These are phyloP conservation scores for Pasiphila rectangulata DNA, from an alignment of 2,888 invertebrate genomes.

Conservation along the genomic window DNA sequence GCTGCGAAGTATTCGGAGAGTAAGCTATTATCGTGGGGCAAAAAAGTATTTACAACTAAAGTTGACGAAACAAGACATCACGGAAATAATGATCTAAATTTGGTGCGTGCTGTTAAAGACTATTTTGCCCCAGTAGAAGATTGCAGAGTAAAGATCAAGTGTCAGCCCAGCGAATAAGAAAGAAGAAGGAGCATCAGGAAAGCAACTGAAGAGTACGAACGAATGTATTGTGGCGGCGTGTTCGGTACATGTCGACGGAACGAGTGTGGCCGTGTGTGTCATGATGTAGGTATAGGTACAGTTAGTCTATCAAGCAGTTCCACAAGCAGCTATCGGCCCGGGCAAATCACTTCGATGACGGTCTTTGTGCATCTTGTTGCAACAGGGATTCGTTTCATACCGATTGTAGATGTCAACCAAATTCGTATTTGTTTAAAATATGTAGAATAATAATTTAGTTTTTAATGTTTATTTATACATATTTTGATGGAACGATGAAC, in stretches of 20 bases:
- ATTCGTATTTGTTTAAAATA: no score
- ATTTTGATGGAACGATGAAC: no score
- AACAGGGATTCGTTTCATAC: no score
- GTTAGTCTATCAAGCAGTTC: constrained; percentile 37
- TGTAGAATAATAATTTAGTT: no score
- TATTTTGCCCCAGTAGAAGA: constrained; percentile 28
- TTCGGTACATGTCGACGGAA: constrained; percentile 34
- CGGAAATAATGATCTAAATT: neutral
- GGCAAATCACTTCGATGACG: constrained; percentile 29
- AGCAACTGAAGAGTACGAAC: constrained; percentile 28
- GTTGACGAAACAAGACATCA: neutral
- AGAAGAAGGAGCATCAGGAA: constrained; percentile 27
- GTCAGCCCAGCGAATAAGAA: constrained; percentile 31
- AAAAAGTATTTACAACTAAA: constrained; percentile 27
- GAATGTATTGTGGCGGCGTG: constrained; percentile 35
- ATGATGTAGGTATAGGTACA: constrained; percentile 21
- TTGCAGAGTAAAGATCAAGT: constrained; percentile 21
- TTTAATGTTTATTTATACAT: no score
- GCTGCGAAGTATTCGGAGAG: constrained; percentile 30
- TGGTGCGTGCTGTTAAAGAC: constrained; percentile 6
- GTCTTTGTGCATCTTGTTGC: neutral
- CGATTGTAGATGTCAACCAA: no score
- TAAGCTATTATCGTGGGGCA: constrained; percentile 30
- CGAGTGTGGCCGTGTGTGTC: constrained; percentile 43
- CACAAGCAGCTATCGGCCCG: constrained; percentile 35